phyloP scores from a whole-genome alignment of 2,888 invertebrate genomes.

The Steinernema hermaphroditum region DNA sequence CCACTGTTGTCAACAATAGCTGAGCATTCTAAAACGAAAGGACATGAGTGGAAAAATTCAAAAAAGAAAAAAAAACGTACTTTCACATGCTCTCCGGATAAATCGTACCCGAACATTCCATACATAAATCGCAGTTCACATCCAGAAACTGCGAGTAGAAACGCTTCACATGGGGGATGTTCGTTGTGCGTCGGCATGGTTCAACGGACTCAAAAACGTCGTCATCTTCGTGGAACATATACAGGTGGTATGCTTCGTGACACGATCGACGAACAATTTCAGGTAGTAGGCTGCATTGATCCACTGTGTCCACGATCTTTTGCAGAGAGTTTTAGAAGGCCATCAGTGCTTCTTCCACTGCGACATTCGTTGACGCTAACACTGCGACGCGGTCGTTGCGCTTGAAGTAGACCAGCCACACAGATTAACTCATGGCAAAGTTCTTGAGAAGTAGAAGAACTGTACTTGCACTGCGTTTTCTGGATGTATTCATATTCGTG shows the following conservation, averaged over 20 bases:
- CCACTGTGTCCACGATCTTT: neutral
- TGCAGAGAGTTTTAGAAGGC: neutral
- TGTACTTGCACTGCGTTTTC: too few relatives aligned
- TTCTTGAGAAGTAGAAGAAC: too few relatives aligned
- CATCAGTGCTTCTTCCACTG: neutral
- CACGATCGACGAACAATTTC: neutral
- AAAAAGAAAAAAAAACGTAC: neutral
- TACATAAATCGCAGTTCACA: neutral
- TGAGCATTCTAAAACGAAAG: too few relatives aligned
- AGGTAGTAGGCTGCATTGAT: neutral
- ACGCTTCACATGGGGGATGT: neutral
- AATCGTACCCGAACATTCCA: neutral
- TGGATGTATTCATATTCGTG: too few relatives aligned
- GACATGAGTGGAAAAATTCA: too few relatives aligned
- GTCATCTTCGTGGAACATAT: neutral
- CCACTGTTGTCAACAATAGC: too few relatives aligned
- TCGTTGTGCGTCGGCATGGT: neutral
- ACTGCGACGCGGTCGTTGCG: neutral
- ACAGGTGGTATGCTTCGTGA: neutral
- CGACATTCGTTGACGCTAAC: neutral
- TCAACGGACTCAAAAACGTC: neutral
- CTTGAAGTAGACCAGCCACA: neutral
- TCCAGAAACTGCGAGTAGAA: neutral
- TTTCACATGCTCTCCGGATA: neutral
- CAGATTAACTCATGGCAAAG: too few relatives aligned